Percentiles rank a stretch among this genome's conserved stretches.
phyloP scores from a whole-genome alignment of 1,140 invertebrate genomes.

The Cydia fagiglandana region DNA sequence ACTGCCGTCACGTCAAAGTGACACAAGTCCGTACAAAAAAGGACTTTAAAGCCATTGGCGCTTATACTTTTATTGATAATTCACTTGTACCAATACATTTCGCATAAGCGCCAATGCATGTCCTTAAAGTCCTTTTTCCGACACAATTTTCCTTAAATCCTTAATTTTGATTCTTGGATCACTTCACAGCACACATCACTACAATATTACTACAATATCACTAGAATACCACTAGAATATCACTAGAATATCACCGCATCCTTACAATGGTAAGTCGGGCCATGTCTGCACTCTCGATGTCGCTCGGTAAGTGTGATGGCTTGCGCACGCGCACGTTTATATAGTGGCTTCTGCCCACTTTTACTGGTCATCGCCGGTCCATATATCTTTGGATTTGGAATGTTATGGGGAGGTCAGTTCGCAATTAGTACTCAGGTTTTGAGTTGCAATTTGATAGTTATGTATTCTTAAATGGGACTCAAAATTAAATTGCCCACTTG shows the following conservation, averaged over 20 bases:
- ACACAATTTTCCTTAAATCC: too few species aligned
- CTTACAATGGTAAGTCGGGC: constrained; percentile 76
- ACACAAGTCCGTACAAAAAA: background rate
- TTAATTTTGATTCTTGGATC: background rate
- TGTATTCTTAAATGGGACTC: too few species aligned
- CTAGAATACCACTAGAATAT: background rate
- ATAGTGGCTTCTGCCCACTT: constrained; percentile 68
- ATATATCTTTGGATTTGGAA: constrained; percentile 14
- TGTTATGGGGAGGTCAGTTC: background rate
- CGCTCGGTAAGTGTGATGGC: constrained; percentile 61
- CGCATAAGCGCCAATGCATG: too few species aligned
- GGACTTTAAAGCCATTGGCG: background rate
- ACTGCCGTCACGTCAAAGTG: background rate
- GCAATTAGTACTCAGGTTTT: background rate
- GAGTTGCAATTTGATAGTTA: background rate
- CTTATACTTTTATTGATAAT: background rate
- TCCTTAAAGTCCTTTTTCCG: too few species aligned
- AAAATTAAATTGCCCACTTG: too few species aligned
- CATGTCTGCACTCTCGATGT: constrained; percentile 59
- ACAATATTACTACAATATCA: constrained; percentile 8
- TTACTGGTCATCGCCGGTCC: constrained; percentile 47
- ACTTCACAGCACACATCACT: constrained; percentile 21
- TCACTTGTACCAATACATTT: too few species aligned
- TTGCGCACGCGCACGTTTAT: constrained; percentile 53
- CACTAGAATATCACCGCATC: constrained; percentile 55